Percentiles rank a stretch among this genome's conserved stretches.
phyloP scores from a whole-genome alignment of 1,140 invertebrate species.

The Pinna nobilis region DNA sequence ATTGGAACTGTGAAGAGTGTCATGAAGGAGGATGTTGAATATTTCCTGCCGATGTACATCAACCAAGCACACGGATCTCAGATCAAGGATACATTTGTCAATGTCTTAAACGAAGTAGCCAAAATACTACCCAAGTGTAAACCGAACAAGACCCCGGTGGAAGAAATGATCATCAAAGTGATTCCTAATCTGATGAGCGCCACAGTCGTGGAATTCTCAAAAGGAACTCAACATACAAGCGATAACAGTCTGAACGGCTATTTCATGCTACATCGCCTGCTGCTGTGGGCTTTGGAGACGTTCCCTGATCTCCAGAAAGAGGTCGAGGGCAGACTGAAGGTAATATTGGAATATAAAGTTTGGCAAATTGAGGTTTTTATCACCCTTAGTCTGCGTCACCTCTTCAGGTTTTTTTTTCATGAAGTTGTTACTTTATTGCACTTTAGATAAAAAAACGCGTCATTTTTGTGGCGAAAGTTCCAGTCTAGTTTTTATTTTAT shows the following conservation, averaged over 20 bases:
- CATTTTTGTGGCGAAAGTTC: no score
- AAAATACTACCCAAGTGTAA: constrained; percentile 56
- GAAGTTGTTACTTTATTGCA: no score
- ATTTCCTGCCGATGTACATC: constrained; percentile 63
- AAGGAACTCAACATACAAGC: constrained; percentile 66
- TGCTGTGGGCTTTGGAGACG: constrained; percentile 64
- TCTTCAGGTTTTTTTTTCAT: no score
- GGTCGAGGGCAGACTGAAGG: constrained; percentile 52
- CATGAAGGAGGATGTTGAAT: constrained; percentile 61
- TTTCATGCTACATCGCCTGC: constrained; percentile 62
- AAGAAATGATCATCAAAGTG: constrained; percentile 59
- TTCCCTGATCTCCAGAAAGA: constrained; percentile 56
- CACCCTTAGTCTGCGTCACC: no score
- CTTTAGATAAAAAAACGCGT: no score
- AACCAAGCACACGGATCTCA: constrained; percentile 54
- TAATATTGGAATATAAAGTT: constrained; percentile 23
- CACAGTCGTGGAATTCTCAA: constrained; percentile 65
- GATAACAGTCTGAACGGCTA: constrained; percentile 65
- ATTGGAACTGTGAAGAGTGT: constrained; percentile 61
- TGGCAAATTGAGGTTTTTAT: not conserved
- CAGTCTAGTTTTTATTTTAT: no score
- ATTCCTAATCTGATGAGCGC: constrained; percentile 67
- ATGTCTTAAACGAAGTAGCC: constrained; percentile 50
- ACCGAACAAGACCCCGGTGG: constrained; percentile 55
- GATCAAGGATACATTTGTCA: constrained; percentile 58